A percentile compares a stretch with the other conserved stretches of the same genome.
Conservation (phyloP, 1,140 invertebrate genomes). For the Nephila pilipes region DNA sequence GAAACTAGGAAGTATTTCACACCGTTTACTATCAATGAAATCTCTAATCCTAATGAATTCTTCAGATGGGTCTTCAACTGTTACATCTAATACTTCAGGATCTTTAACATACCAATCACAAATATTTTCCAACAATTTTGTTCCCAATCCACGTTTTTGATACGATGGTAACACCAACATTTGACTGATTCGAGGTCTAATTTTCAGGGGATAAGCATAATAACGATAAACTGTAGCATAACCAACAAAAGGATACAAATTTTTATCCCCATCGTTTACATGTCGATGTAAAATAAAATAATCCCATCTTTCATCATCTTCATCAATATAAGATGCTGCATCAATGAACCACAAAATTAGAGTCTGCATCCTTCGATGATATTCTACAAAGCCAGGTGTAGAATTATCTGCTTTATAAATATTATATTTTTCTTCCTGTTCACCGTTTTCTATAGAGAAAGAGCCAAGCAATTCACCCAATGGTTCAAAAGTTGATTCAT, state of each 20-base stretch:
- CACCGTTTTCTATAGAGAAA: slow-evolving; percentile 81
- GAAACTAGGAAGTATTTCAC: slow-evolving; percentile 87
- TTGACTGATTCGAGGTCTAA: slow-evolving; percentile 94
- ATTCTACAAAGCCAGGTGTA: slow-evolving; percentile 88
- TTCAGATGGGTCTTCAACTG: slow-evolving; percentile 95
- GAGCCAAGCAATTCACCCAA: slow-evolving; percentile 87
- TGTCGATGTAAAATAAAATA: slow-evolving; percentile 85
- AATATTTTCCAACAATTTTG: slow-evolving; percentile 88
- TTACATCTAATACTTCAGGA: slow-evolving; percentile 91
- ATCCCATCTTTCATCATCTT: slow-evolving; percentile 94
- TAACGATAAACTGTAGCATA: slow-evolving; percentile 97
- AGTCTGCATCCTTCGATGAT: slow-evolving; percentile 92
- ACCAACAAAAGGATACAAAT: slow-evolving; percentile 89
- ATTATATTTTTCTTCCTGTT: slow-evolving; percentile 82
- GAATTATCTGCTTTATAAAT: slow-evolving; percentile 89
- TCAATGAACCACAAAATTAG: slow-evolving; percentile 98
- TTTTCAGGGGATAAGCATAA: slow-evolving; percentile 94
- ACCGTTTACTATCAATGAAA: slow-evolving; percentile 91
- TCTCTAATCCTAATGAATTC: slow-evolving; percentile 93
- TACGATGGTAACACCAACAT: slow-evolving; percentile 94
- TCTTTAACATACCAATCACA: slow-evolving; percentile 88
- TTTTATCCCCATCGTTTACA: slow-evolving; percentile 85
- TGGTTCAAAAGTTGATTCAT: slow-evolving; percentile 88
- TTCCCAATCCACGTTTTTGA: slow-evolving; percentile 91
- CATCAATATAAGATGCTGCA: slow-evolving; percentile 93